These are phyloP conservation scores for Drosophila neutralis DNA, from an alignment of 2,888 invertebrate species.

Conservation along the genomic window DNA sequence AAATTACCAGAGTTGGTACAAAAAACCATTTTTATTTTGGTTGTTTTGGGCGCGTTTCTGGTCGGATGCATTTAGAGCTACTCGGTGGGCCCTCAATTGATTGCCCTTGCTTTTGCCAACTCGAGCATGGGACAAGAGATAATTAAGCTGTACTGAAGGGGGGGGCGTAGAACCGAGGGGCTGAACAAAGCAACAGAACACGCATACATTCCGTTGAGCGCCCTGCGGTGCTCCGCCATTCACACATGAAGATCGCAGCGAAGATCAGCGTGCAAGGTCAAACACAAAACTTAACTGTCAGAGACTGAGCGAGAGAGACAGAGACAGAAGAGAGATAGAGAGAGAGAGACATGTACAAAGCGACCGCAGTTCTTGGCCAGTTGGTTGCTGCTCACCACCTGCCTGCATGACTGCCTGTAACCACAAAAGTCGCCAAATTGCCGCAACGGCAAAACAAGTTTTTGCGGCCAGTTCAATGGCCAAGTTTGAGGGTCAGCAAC, in stretches of 20 bases:
- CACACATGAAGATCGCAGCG: constrained; percentile 70
- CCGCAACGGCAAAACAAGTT: constrained; percentile 64
- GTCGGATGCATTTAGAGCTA: constrained; percentile 73
- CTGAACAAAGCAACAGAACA: constrained; percentile 29
- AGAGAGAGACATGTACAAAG: not conserved
- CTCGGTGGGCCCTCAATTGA: constrained; percentile 61
- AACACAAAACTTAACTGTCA: constrained; percentile 62
- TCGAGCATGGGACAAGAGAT: constrained; percentile 72
- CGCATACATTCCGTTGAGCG: constrained; percentile 30
- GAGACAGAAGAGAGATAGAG: not conserved
- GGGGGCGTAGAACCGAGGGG: not conserved
- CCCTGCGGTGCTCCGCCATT: constrained; percentile 76
- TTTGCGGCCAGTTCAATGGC: constrained; percentile 73
- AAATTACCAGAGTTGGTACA: constrained; percentile 56
- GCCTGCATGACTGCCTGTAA: constrained; percentile 26
- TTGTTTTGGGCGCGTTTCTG: constrained; percentile 68
- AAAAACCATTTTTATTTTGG: constrained; percentile 6
- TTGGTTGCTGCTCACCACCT: constrained; percentile 17
- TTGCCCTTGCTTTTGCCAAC: constrained; percentile 79
- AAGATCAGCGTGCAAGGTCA: constrained; percentile 69
- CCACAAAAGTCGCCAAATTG: constrained; percentile 59
- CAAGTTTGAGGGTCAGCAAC: constrained; percentile 67
- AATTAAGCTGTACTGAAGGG: constrained; percentile 50
- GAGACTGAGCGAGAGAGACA: constrained; percentile 45
- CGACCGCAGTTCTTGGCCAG: constrained; percentile 55